Conservation (phyloP, 2,888 invertebrate genomes). For the Lasioglossum figueresi region DNA sequence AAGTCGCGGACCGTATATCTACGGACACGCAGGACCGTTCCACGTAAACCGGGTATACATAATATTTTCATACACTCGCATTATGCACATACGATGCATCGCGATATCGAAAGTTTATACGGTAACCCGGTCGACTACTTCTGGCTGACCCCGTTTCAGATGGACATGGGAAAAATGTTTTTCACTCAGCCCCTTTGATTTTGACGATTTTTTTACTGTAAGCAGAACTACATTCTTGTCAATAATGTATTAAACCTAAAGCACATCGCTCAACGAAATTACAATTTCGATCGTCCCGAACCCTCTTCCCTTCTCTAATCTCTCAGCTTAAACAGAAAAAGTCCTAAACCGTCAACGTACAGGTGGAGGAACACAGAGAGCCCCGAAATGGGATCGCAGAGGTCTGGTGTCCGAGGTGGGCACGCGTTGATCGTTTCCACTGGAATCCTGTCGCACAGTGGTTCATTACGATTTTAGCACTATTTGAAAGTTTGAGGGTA, state of each 20-base stretch:
- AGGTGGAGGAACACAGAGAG: neutral
- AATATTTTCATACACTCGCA: conserved; percentile 44
- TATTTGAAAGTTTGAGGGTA: too few relatives aligned
- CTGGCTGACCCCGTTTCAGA: conserved; percentile 59
- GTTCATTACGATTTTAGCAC: too few relatives aligned
- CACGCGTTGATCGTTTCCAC: conserved; percentile 26
- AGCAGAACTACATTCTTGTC: neutral
- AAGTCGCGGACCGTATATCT: conserved; percentile 38
- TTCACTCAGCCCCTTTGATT: neutral
- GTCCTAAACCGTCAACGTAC: neutral
- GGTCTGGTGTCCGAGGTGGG: neutral
- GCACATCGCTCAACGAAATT: neutral
- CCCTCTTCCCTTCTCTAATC: neutral
- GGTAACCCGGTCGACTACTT: conserved; percentile 51
- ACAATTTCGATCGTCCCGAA: neutral
- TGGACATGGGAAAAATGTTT: neutral
- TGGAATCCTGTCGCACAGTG: conserved; percentile 15
- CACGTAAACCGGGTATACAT: conserved; percentile 17
- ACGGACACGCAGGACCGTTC: conserved; percentile 29
- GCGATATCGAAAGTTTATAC: conserved; percentile 74
- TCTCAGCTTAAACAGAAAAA: neutral
- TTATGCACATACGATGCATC: conserved; percentile 36
- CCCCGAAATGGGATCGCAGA: neutral
- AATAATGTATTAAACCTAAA: neutral
- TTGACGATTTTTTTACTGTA: neutral